Percentiles rank a stretch among this genome's conserved stretches.
Conservation (phyloP, 2,888 invertebrate genomes). For the Leptinotarsa tumamoca region DNA sequence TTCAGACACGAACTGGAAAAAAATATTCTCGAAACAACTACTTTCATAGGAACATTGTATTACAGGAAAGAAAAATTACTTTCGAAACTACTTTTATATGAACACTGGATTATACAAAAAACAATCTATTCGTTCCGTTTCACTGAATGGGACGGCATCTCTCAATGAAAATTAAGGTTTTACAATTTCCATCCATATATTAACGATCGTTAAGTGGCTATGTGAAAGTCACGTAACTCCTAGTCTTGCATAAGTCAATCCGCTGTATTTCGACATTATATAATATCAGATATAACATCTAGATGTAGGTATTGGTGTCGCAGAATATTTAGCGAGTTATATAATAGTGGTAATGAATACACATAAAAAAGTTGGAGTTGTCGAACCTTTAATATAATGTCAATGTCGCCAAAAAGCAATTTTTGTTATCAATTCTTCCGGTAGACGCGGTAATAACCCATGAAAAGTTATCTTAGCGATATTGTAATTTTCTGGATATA, state of each 20-base stretch:
- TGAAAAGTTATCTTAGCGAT: neutral
- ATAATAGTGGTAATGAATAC: conserved; percentile 32
- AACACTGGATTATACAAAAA: too few species aligned
- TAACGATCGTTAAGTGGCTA: neutral
- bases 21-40: too few species aligned
- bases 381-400: neutral
- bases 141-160: neutral
- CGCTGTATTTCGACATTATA: conserved; percentile 8
- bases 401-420: neutral
- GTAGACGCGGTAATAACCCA: neutral
- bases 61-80: too few species aligned
- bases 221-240: conserved; percentile 11
- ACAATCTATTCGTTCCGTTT: neutral
- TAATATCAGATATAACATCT: conserved; percentile 5
- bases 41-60: too few species aligned
- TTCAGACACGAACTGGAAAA: too few species aligned
- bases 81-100: too few species aligned
- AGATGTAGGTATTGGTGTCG: conserved; percentile 27
- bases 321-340: conserved; percentile 8
- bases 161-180: neutral
- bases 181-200: neutral
- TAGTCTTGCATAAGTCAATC: neutral
- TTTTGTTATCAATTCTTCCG: neutral
- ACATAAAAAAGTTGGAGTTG: conserved; percentile 23
- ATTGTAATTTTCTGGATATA: too few species aligned